Base-by-base conservation (phyloP, 2,113 vertebrate genomes). In the Cranoglanis bouderius region DNA sequence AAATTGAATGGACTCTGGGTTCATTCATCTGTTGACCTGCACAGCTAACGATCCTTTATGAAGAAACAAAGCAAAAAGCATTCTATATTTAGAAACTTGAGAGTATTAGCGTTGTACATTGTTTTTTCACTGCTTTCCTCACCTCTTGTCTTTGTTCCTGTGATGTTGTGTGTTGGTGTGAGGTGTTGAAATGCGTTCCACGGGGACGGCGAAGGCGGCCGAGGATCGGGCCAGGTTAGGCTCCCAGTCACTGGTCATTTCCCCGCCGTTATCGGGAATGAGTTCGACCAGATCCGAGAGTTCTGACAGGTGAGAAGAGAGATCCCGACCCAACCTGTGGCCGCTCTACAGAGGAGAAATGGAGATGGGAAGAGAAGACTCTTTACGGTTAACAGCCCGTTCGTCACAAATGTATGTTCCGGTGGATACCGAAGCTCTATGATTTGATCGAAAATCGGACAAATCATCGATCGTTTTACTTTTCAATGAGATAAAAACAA, bases 101-200 rank as follows among this genome's bases (percentile, higher is more conserved):
- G 32, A 14, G 57, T 18, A 32, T 67, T 29, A n/a, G n/a, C n/a
- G n/a, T n/a, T n/a, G n/a, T n/a, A n/a, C n/a, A n/a, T n/a, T n/a
- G n/a, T n/a, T n/a, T n/a, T n/a, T n/a, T n/a, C n/a, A n/a, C n/a
- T 49, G 70, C 46, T 46, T 29, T 59, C 75, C 90, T 90, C 89
- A 95, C 96, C 94, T 94, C 88, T 95, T 96, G 46, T 95, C 94
- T 3, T 91, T 92, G 86, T 82, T 85, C 89, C 93, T 94, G 3
- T 57, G 92, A 1, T 90, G 82, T 61, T 90, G 82, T 61, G 91
- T 90, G 88, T 70, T 93, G 75, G 88, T 87, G n/a, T 91, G 92
- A 43, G 8, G 84, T 16, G 82, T 80, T 4, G 92, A 88, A 40
- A 93, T n/a, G 14, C 87, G 89, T 57, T 94, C 93, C 40, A 93